Conservation (phyloP, 2,888 invertebrate genomes). For the Drosophila mimica region DNA sequence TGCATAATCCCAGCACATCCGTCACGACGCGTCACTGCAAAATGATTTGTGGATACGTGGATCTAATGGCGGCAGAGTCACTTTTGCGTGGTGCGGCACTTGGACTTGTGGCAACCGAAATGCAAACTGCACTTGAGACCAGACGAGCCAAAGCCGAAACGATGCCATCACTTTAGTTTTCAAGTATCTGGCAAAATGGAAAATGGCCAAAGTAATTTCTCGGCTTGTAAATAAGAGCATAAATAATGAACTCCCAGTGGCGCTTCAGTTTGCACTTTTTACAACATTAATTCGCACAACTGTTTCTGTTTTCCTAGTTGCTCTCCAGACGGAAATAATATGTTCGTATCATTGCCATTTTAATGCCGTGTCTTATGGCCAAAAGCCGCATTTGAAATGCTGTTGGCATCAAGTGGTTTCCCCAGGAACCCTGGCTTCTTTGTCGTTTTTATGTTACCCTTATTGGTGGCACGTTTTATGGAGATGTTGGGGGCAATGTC, state of each 20-base stretch:
- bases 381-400: conserved; percentile 1
- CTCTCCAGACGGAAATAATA: conserved; percentile 73
- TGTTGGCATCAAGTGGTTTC: conserved; percentile 32
- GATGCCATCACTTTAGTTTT: conserved; percentile 52
- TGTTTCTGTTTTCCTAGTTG: conserved; percentile 45
- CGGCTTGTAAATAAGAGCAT: conserved; percentile 65
- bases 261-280: conserved; percentile 40
- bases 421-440: conserved; percentile 3
- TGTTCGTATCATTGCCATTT: conserved; percentile 62
- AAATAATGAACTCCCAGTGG: conserved; percentile 48
- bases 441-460: conserved; percentile 32
- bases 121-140: conserved; percentile 41
- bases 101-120: conserved; percentile 37
- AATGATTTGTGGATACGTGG: conserved; percentile 78
- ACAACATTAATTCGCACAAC: conserved; percentile 16
- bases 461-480: conserved; percentile 67
- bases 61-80: conserved; percentile 60
- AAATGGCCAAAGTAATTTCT: conserved; percentile 64
- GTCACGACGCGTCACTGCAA: conserved; percentile 46
- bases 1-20: conserved; percentile 45
- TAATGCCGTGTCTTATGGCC: conserved; percentile 38
- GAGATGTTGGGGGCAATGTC: conserved; percentile 54
- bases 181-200: conserved; percentile 48
- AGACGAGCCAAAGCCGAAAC: conserved; percentile 22
- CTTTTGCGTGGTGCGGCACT: conserved; percentile 40